These are phyloP conservation scores for Distichodus sexfasciatus DNA, from an alignment of 2,797 vertebrate genomes.

Conservation along the genomic window DNA sequence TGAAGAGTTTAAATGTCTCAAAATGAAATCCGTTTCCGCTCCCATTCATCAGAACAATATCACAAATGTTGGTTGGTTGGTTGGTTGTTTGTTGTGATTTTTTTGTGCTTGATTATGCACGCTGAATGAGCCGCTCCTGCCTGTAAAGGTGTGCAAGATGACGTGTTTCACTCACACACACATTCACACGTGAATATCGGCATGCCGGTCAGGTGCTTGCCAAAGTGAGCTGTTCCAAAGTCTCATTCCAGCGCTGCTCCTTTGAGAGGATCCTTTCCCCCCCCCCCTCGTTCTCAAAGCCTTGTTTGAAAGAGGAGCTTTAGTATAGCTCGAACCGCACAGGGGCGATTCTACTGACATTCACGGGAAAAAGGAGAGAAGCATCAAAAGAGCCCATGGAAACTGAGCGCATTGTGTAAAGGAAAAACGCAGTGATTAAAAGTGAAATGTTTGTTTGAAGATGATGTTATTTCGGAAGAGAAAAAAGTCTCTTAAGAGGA, in stretches of 20 bases:
- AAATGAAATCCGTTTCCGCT: constrained; percentile 5
- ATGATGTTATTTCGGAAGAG: constrained; percentile 79
- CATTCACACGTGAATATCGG: constrained; percentile 44
- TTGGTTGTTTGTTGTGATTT: background rate
- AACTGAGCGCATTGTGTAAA: constrained; percentile 67
- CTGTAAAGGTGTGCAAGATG: background rate
- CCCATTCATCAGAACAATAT: too few relatives aligned
- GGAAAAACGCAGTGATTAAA: constrained; percentile 77
- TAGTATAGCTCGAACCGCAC: constrained; percentile 74
- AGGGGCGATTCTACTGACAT: constrained; percentile 69
- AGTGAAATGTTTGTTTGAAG: constrained; percentile 84
- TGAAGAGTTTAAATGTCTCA: constrained; percentile 21
- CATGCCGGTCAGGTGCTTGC: constrained; percentile 76
- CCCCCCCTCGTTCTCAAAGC: constrained; percentile 70
- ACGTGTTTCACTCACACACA: constrained; percentile 14
- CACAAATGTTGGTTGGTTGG: too few relatives aligned
- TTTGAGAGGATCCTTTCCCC: constrained; percentile 61
- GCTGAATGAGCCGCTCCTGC: background rate
- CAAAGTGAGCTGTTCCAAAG: constrained; percentile 72
- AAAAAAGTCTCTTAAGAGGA: constrained; percentile 73
- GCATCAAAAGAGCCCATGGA: constrained; percentile 74
- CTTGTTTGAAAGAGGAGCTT: constrained; percentile 76
- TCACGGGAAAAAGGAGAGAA: constrained; percentile 69
- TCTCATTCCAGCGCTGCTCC: constrained; percentile 73
- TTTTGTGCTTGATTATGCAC: background rate